Evolutionary conservation across 92 coral and sea anemone genomes (phyloP), one percentile per base, ranked within the genome.

Genomic region (Meandrina meandrites): DNA sequence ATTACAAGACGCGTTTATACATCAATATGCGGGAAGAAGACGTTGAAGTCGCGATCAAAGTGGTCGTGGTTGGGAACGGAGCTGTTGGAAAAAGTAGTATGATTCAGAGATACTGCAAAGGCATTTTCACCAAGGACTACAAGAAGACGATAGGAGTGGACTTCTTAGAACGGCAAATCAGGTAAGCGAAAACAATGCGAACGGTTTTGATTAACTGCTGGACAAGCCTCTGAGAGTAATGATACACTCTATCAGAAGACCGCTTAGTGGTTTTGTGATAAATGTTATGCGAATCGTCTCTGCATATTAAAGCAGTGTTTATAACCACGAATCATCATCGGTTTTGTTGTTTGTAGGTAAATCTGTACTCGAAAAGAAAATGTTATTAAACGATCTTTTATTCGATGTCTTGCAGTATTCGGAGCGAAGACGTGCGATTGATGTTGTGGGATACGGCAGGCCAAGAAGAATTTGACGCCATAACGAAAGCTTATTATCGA

Each of bases 371-470:
- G 19, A 24, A 37, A 28, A 45, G 53, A 18, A 36, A 24, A 6
- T 86, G n/a, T 87, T 36, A 4, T 53, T 37, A 40, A n/a, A 58
- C 84, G 75, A 86, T 83, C 13, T 81, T 54, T 28, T 32, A 32
- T 83, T 73, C 37, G 57, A 79, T 67, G 36, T 71, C 30, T 81
- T 82, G 35, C 80, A 97, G 99, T 73, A 88, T 94, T 37, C 92
- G 92, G 60, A 93, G 93, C 22, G 99, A 97, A 74, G 99, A 97
- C 66, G 95, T 97, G 50, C 92, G 99, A 35, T 83, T 97, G 68
- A 97, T 97, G 99, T 73, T 97, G 50, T 97, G 99, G 99, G 99
- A 97, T 86, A 97, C 99, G 1, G 99, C 99, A 12, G 99, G 99
- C 0, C 99, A 97, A 81, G 99, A 97, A 77, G 99, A 97, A 92